These are phyloP conservation scores for Mus pahari DNA, from an alignment of 2,113 vertebrate genomes.

Conservation along the genomic window DNA sequence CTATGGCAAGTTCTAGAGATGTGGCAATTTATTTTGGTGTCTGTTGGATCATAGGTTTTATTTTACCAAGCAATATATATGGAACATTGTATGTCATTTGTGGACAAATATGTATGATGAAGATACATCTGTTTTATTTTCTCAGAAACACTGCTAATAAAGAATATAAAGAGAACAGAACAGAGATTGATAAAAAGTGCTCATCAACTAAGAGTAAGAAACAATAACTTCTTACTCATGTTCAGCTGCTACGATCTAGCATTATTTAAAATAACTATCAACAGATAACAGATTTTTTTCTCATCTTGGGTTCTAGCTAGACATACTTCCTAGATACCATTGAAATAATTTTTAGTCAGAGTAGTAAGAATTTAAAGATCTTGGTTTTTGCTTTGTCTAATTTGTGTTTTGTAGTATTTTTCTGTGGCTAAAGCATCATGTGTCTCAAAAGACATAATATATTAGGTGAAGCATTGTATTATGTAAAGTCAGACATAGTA, in stretches of 20 bases:
- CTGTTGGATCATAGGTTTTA: neutral
- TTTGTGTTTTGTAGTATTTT: neutral
- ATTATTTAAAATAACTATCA: neutral
- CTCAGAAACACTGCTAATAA: fast-evolving
- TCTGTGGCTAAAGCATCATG: neutral
- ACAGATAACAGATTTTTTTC: neutral
- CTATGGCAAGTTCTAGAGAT: neutral
- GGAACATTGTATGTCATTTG: neutral
- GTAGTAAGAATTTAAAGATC: neutral
- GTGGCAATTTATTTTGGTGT: neutral
- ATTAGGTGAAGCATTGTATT: fast-evolving
- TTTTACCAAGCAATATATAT: neutral
- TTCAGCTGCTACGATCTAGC: neutral
- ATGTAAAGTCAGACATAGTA: neutral
- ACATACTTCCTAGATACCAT: neutral
- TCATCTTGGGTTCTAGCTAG: neutral
- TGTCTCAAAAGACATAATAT: fast-evolving
- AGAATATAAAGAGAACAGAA: neutral
- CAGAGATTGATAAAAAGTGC: neutral
- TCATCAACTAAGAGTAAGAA: neutral
- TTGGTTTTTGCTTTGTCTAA: neutral
- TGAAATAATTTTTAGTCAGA: neutral
- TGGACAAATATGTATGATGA: too few species aligned
- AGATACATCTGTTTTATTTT: neutral
- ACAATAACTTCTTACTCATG: neutral